Evolutionary conservation across 2,113 vertebrate species (phyloP).

Genomic region (Daphoenositta chrysoptera): DNA sequence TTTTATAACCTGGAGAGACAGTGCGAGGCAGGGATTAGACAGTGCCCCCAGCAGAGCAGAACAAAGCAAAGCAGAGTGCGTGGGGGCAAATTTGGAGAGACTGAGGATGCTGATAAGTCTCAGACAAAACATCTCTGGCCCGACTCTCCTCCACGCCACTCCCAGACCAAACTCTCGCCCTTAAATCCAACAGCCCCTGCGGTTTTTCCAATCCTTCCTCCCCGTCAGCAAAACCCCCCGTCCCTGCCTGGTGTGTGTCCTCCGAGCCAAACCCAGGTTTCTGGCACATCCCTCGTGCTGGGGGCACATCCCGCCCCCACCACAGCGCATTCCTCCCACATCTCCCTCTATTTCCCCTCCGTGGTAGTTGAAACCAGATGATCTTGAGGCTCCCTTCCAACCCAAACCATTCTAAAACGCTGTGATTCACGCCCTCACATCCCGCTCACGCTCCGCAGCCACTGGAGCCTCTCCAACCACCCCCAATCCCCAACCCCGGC

Average conservation of each 20-base stretch:
- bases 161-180: background rate
- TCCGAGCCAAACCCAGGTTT: background rate
- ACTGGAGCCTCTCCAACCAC: background rate
- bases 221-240: background rate
- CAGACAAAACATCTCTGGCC: background rate
- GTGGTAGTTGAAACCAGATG: background rate
- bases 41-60: background rate
- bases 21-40: accelerated
- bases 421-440: background rate
- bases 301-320: background rate
- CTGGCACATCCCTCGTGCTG: no score
- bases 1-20: constrained; percentile 84
- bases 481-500: background rate
- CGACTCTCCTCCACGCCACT: accelerated
- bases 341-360: background rate
- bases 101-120: accelerated
- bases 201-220: no score
- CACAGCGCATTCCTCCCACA: background rate
- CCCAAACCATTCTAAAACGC: no score
- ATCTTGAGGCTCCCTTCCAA: background rate
- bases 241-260: accelerated
- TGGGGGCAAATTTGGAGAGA: accelerated
- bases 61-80: accelerated
- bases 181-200: background rate
- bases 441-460: background rate